Conservation (phyloP, 1,140 invertebrate genomes). For the Schlechtendalia chinensis region DNA sequence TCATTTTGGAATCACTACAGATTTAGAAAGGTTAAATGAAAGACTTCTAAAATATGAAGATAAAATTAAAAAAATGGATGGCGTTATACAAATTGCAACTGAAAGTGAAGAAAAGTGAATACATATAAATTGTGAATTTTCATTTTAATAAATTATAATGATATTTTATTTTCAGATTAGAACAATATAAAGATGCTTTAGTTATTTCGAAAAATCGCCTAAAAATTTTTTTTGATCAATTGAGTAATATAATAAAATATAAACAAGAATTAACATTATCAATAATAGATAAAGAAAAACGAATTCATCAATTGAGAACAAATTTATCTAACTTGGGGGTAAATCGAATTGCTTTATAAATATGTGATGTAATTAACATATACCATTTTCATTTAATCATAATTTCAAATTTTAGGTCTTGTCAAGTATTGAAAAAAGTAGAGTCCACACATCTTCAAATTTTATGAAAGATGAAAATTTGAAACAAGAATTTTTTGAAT, state of each 20-base stretch:
- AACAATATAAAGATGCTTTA: constrained; percentile 10
- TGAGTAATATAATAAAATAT: neutral
- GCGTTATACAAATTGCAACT: constrained; percentile 23
- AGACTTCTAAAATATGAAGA: neutral
- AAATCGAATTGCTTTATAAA: neutral
- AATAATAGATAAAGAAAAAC: neutral
- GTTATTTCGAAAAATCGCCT: constrained; percentile 18
- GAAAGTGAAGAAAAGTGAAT: constrained; percentile 25
- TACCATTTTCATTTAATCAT: neutral
- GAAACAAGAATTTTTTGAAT: constrained; percentile 26
- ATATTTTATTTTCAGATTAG: constrained; percentile 27
- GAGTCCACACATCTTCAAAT: constrained; percentile 12
- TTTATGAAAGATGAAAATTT: constrained; percentile 20
- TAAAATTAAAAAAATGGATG: constrained; percentile 28
- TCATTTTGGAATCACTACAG: neutral
- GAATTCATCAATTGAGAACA: constrained; percentile 13
- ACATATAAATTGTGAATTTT: neutral
- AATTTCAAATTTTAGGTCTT: constrained; percentile 5
- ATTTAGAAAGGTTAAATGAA: neutral
- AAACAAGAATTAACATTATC: constrained; percentile 7
- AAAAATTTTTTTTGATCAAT: constrained; percentile 25
- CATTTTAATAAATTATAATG: neutral
- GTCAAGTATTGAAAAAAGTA: constrained; percentile 42
- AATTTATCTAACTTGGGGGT: constrained; percentile 28
- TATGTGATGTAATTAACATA: neutral